These are phyloP conservation scores for Rhagologus leucostigma DNA, from an alignment of 2,113 vertebrate genomes.

Conservation along the genomic window DNA sequence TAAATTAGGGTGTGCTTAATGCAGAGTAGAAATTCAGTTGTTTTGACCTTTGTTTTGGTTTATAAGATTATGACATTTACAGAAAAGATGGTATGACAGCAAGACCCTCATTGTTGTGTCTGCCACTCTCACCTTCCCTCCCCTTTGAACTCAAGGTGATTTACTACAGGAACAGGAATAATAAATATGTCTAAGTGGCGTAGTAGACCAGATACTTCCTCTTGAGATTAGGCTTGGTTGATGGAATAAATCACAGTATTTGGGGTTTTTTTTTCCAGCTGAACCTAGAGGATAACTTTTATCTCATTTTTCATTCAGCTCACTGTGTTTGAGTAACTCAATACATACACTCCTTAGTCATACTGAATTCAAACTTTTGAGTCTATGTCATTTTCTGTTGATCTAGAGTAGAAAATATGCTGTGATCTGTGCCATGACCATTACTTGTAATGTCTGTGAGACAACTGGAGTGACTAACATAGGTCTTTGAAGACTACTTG, in stretches of 20 bases:
- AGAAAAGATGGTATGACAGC: background rate
- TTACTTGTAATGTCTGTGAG: background rate
- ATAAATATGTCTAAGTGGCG: background rate
- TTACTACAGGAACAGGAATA: background rate
- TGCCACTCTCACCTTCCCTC: background rate
- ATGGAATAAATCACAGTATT: background rate
- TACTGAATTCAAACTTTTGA: background rate
- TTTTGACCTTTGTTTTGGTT: background rate
- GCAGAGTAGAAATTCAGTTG: background rate
- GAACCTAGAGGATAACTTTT: background rate
- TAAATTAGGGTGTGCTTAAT: background rate
- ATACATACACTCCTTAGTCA: background rate
- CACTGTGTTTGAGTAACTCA: background rate
- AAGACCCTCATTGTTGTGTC: background rate
- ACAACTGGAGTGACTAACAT: background rate
- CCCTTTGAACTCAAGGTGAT: background rate
- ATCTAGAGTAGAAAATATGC: background rate
- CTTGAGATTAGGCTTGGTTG: background rate
- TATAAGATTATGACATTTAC: background rate
- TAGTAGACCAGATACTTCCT: background rate
- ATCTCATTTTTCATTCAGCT: background rate
- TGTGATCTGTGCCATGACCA: background rate
- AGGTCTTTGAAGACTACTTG: background rate
- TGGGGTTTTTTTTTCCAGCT: background rate
- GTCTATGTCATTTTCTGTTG: background rate